phyloP scores from a whole-genome alignment of 2,888 invertebrate genomes.

The Drosophila setosimentum region DNA sequence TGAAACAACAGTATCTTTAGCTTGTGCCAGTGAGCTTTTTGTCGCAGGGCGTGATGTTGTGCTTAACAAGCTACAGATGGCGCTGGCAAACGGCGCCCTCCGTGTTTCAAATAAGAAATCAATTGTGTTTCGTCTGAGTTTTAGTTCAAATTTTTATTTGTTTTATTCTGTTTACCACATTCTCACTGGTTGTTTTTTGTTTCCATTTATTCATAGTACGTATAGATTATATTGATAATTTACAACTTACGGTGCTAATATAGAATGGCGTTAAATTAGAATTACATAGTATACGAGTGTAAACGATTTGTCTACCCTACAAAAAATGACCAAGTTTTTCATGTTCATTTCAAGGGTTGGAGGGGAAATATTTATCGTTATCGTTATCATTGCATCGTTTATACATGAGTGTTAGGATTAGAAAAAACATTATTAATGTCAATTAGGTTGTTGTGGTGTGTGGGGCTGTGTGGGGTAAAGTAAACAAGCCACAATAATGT shows the following conservation, averaged over 20 bases:
- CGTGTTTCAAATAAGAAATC: background rate
- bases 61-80: conserved; percentile 21
- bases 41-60: background rate
- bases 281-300: conserved; percentile 71
- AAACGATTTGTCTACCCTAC: conserved; percentile 58
- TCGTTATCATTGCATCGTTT: conserved; percentile 36
- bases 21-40: conserved; percentile 21
- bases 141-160: conserved; percentile 65
- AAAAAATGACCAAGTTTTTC: conserved; percentile 5
- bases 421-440: conserved; percentile 51
- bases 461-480: conserved; percentile 40
- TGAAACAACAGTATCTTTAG: background rate
- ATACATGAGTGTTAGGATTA: conserved; percentile 40
- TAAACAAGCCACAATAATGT: conserved; percentile 78
- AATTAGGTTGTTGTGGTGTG: conserved; percentile 24
- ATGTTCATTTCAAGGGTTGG: conserved; percentile 8
- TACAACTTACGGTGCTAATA: conserved; percentile 83
- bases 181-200: conserved; percentile 69
- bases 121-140: conserved; percentile 12
- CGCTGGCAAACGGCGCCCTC: conserved; percentile 26
- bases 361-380: background rate
- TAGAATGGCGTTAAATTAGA: conserved; percentile 82
- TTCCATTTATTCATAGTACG: conserved; percentile 75
- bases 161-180: conserved; percentile 70
- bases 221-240: conserved; percentile 83